Percentiles rank a stretch among this genome's conserved stretches.
Conservation (phyloP, 2,888 invertebrate genomes). For the Clanis bilineata region DNA sequence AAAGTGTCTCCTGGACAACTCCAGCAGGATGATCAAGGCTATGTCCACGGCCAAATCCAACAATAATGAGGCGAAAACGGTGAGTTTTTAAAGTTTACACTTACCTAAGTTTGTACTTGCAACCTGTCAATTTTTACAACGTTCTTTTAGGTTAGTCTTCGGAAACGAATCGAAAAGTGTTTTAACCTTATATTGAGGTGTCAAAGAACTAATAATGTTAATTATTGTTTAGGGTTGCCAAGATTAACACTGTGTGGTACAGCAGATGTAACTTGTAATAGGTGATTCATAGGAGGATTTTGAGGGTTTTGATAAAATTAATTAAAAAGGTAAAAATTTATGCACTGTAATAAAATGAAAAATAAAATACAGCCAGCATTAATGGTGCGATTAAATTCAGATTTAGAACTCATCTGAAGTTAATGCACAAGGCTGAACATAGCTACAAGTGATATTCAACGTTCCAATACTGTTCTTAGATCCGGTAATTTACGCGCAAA, state of each 20-base stretch:
- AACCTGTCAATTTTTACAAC: conserved; percentile 8
- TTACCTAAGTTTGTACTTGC: background rate
- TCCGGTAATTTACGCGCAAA: conserved; percentile 7
- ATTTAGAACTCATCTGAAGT: background rate
- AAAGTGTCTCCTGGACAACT: conserved; percentile 79
- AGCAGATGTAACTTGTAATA: too few species aligned
- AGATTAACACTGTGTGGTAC: background rate
- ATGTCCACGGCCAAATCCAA: conserved; percentile 75
- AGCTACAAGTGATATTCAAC: background rate
- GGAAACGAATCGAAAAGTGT: conserved; percentile 4
- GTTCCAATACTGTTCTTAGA: background rate
- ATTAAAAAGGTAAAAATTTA: background rate
- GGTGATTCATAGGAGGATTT: background rate
- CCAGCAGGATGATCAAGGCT: conserved; percentile 79
- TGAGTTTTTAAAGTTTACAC: conserved; percentile 38
- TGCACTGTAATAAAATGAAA: background rate
- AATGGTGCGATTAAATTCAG: background rate
- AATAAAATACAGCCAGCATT: background rate
- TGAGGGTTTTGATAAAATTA: background rate
- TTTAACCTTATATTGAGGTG: background rate
- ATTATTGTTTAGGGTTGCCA: conserved; percentile 8
- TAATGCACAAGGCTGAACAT: background rate
- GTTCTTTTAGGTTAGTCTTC: conserved; percentile 12
- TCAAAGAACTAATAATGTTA: background rate
- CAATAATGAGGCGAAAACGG: conserved; percentile 72